Percentiles rank a stretch among this genome's conserved stretches.
phyloP scores from a whole-genome alignment of 92 coral and sea anemone genomes.

The Palythoa grandiflora region DNA sequence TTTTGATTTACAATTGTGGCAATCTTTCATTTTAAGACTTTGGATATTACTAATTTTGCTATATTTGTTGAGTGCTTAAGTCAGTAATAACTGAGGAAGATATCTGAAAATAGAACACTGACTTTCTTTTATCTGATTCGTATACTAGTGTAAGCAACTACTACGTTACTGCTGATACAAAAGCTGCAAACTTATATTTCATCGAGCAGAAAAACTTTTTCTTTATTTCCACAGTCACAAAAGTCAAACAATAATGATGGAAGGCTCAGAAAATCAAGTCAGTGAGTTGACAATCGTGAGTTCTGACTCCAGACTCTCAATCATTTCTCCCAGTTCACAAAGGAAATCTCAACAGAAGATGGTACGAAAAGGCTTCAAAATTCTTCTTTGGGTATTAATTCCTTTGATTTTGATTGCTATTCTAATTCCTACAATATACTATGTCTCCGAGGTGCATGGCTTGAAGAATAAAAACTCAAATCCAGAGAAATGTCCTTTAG shows the following conservation, averaged over 20 bases:
- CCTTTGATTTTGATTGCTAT: conserved; percentile 8
- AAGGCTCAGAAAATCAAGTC: not conserved
- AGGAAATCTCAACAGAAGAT: conserved; percentile 14
- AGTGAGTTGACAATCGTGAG: not conserved
- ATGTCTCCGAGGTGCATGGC: not conserved
- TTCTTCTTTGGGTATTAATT: not conserved
- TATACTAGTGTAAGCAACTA: not conserved
- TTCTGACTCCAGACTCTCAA: conserved; percentile 21
- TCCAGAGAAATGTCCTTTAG: not conserved
- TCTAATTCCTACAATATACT: conserved; percentile 5
- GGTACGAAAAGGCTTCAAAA: conserved; percentile 20
- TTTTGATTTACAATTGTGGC: not conserved
- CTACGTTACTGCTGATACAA: not conserved
- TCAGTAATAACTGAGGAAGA: not conserved
- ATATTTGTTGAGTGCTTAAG: not conserved
- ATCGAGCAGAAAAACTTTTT: not conserved
- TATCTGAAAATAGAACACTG: not conserved
- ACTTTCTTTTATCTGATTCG: not conserved
- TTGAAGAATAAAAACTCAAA: not conserved
- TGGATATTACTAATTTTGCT: not conserved
- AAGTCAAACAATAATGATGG: not conserved
- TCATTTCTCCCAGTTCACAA: conserved; percentile 21
- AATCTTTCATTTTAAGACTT: not conserved
- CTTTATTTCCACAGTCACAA: conserved; percentile 4
- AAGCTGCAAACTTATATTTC: not conserved